Evolutionary conservation across 30 jellyfish, hydroid and myxozoan species (phyloP).

Genomic region (Aurelia aurita complex sp. Pacific): DNA sequence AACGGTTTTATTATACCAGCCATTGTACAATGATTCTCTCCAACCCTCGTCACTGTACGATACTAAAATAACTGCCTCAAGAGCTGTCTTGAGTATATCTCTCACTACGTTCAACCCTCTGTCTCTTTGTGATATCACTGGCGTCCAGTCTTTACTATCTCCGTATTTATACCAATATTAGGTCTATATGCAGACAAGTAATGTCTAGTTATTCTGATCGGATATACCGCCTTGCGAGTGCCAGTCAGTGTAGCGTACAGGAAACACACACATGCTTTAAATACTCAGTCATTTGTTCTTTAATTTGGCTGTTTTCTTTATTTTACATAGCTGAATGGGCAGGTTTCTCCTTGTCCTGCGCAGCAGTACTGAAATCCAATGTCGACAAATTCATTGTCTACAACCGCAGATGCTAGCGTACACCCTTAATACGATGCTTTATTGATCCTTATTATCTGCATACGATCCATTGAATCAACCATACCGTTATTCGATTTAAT

Average conservation of each 20-base stretch:
- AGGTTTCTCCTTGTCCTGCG: conserved; percentile 34
- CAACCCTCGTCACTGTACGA: no score
- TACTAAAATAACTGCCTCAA: no score
- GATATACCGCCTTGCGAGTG: no score
- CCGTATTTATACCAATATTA: no score
- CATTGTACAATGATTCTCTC: neutral
- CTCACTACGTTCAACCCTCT: no score
- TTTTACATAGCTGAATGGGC: conserved; percentile 30
- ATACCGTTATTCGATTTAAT: conserved; percentile 51
- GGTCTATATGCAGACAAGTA: no score
- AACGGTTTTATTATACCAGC: conserved; percentile 13
- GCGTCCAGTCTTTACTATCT: no score
- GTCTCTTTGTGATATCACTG: no score
- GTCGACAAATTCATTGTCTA: conserved; percentile 26
- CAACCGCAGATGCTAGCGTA: conserved; percentile 27
- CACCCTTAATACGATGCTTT: conserved; percentile 33
- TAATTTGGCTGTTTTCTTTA: conserved; percentile 13
- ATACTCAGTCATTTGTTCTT: conserved; percentile 8
- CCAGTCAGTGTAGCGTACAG: no score
- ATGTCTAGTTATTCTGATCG: no score
- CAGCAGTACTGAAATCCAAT: conserved; percentile 31
- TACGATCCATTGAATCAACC: conserved; percentile 21
- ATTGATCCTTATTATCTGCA: conserved; percentile 15
- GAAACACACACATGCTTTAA: conserved; percentile 5
- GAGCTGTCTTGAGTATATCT: no score